phyloP scores from a whole-genome alignment of 2,888 invertebrate species.

The Syrphus vitripennis region DNA sequence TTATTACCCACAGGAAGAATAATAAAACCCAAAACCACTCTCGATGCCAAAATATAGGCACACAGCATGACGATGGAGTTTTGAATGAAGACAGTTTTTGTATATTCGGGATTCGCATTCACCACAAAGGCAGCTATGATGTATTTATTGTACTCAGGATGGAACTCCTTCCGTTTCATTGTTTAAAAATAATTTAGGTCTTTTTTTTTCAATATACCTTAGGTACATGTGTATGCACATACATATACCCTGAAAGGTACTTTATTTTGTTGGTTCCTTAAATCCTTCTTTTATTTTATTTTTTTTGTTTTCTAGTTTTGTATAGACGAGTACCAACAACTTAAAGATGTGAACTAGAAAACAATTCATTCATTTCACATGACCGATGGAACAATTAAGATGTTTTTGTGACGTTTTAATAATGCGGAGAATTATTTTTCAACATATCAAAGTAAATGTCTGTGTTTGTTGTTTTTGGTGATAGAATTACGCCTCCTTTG shows the following conservation, averaged over 20 bases:
- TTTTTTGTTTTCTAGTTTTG: slow-evolving; percentile 29
- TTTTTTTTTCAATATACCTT: slow-evolving; percentile 6
- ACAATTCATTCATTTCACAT: slow-evolving; percentile 16
- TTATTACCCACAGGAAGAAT: slow-evolving; percentile 38
- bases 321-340: background rate
- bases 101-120: background rate
- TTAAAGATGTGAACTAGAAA: slow-evolving; percentile 45
- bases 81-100: slow-evolving; percentile 14
- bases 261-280: background rate
- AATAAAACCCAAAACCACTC: slow-evolving; percentile 4
- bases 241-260: too few species aligned
- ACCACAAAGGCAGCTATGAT: background rate
- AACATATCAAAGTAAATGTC: background rate
- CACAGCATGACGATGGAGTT: slow-evolving; percentile 39
- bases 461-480: slow-evolving; percentile 47
- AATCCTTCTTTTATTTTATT: slow-evolving; percentile 24
- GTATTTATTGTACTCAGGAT: background rate
- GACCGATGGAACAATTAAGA: slow-evolving; percentile 63
- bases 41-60: slow-evolving; percentile 35
- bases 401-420: slow-evolving; percentile 53
- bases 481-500: slow-evolving; percentile 71
- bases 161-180: slow-evolving; percentile 65
- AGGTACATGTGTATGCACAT: too few species aligned
- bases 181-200: slow-evolving; percentile 22
- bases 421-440: slow-evolving; percentile 42